Conservation (phyloP, 2,888 invertebrate genomes). For the Athalia circularis region DNA sequence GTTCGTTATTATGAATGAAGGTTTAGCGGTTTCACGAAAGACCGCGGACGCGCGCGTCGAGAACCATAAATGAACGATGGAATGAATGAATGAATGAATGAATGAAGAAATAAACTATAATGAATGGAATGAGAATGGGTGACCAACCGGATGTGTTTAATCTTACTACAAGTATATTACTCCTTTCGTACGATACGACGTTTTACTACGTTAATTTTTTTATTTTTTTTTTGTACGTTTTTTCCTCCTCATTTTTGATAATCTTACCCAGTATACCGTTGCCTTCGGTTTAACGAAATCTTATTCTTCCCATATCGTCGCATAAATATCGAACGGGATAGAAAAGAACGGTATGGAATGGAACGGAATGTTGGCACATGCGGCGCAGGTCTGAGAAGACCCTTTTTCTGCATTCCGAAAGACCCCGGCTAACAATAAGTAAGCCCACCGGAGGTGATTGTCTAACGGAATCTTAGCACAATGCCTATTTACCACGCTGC, state of each 20-base stretch:
- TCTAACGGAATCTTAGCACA: constrained; percentile 22
- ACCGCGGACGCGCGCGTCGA: too few relatives aligned
- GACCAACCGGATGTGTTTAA: constrained; percentile 35
- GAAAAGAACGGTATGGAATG: background rate
- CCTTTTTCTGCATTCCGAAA: constrained; percentile 8
- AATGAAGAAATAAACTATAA: too few relatives aligned
- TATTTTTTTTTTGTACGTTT: too few relatives aligned
- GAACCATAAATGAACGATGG: too few relatives aligned
- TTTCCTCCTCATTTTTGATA: too few relatives aligned
- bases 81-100: too few relatives aligned
- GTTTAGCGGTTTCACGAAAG: constrained; percentile 5
- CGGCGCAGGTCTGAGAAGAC: constrained; percentile 11
- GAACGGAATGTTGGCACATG: background rate
- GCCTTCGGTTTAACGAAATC: too few relatives aligned
- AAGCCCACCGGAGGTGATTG: constrained; percentile 17
- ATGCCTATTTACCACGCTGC: too few relatives aligned
- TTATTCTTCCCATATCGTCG: too few relatives aligned
- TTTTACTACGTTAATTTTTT: background rate
- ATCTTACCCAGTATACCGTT: too few relatives aligned
- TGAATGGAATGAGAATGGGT: constrained; percentile 21
- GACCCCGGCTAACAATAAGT: background rate
- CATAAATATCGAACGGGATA: too few relatives aligned
- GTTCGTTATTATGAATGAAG: constrained; percentile 1
- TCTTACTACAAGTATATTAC: constrained; percentile 11
- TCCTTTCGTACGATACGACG: background rate